Evolutionary conservation across 2,797 vertebrate genomes (phyloP).

Genomic region (Enteromius paludinosus): DNA sequence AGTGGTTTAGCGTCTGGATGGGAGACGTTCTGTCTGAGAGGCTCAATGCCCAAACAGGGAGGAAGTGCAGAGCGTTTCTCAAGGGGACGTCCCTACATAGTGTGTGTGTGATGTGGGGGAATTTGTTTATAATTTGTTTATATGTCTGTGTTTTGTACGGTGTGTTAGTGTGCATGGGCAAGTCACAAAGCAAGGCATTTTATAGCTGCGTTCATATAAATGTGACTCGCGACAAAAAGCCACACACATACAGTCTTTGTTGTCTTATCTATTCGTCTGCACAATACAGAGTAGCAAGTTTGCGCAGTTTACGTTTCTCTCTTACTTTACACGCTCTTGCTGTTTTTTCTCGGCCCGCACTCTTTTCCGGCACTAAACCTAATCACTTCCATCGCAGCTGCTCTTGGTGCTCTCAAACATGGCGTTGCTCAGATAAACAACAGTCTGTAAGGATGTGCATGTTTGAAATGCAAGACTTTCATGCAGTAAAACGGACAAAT

Average conservation of each 20-base stretch:
- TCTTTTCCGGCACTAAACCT: constrained; percentile 50
- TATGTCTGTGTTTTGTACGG: constrained; percentile 27
- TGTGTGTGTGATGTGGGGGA: background rate
- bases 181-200: background rate
- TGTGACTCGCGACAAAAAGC: constrained; percentile 39
- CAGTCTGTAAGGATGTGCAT: constrained; percentile 15
- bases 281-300: constrained; percentile 31
- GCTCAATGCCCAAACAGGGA: constrained; percentile 43
- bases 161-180: constrained; percentile 11
- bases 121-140: constrained; percentile 42
- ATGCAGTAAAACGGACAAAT: constrained; percentile 8
- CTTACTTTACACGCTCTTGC: constrained; percentile 47
- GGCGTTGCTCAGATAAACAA: constrained; percentile 17
- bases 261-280: constrained; percentile 34
- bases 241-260: constrained; percentile 52
- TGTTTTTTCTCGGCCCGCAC: constrained; percentile 45
- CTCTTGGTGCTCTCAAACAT: constrained; percentile 32
- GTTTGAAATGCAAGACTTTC: constrained; percentile 3
- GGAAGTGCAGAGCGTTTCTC: constrained; percentile 50
- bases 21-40: constrained; percentile 51
- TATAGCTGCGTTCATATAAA: constrained; percentile 12
- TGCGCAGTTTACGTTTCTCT: constrained; percentile 49
- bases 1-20: constrained; percentile 41
- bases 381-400: constrained; percentile 58
- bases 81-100: constrained; percentile 41